phyloP scores from a whole-genome alignment of 2,888 invertebrate species.

The Agrilus mali region DNA sequence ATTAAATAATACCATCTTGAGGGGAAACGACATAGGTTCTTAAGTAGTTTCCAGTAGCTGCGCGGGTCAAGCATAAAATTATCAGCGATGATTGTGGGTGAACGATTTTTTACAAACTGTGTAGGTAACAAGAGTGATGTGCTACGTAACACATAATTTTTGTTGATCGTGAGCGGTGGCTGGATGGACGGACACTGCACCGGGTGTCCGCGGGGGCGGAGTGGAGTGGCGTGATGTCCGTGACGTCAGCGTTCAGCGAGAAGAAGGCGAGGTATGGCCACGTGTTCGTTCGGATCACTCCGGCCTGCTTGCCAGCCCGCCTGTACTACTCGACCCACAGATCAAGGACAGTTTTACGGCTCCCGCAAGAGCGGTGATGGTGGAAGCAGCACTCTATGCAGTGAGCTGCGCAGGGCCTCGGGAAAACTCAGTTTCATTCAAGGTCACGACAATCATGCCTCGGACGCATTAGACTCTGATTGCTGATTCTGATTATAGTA shows the following conservation, averaged over 20 bases:
- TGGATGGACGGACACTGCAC: conserved; percentile 16
- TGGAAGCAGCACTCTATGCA: conserved; percentile 23
- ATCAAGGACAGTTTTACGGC: conserved; percentile 39
- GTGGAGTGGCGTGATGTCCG: conserved; percentile 31
- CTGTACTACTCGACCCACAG: conserved; percentile 37
- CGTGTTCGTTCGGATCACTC: conserved; percentile 28
- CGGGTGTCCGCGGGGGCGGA: conserved; percentile 25
- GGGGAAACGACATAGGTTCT: too few species aligned
- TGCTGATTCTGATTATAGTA: conserved; percentile 1
- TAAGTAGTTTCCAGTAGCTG: conserved; percentile 30
- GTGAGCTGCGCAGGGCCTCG: conserved; percentile 22
- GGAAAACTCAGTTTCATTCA: conserved; percentile 24
- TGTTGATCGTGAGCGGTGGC: too few species aligned
- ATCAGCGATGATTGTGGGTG: conserved; percentile 13
- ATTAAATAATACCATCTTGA: too few species aligned
- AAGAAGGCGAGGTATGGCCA: conserved; percentile 23
- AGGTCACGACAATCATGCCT: conserved; percentile 32
- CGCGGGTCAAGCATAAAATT: conserved; percentile 22
- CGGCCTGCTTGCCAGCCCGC: conserved; percentile 25
- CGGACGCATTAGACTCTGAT: conserved; percentile 23
- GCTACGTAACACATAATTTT: too few species aligned
- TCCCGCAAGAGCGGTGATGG: conserved; percentile 26
- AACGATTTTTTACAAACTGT: too few species aligned
- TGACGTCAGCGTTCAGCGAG: conserved; percentile 27
- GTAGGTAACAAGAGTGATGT: too few species aligned